Conservation (phyloP, 2,888 invertebrate genomes). For the Orgyia antiqua region DNA sequence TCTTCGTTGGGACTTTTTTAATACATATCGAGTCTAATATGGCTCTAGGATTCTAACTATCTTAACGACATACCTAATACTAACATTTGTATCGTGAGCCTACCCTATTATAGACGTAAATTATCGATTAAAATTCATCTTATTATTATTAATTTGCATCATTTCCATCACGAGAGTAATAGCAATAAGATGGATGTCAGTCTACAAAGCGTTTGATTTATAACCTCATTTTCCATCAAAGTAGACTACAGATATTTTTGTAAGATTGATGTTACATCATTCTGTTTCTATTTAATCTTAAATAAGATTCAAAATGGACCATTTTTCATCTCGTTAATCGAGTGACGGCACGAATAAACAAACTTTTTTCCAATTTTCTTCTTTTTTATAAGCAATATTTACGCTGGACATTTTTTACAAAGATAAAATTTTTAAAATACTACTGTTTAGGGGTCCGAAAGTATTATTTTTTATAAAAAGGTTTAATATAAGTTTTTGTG, state of each 20-base stretch:
- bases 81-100: too few relatives aligned
- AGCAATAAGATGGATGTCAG: slow-evolving; percentile 1
- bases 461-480: slow-evolving; percentile 31
- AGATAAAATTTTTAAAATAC: slow-evolving; percentile 8
- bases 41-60: too few relatives aligned
- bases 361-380: background rate
- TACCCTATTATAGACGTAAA: too few relatives aligned
- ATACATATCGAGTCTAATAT: too few relatives aligned
- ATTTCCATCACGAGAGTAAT: background rate
- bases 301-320: background rate
- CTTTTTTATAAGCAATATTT: slow-evolving; percentile 10
- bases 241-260: background rate
- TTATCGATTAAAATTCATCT: too few relatives aligned
- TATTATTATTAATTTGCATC: too few relatives aligned
- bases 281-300: background rate
- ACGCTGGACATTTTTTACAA: slow-evolving; percentile 15
- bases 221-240: background rate
- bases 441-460: slow-evolving; percentile 24
- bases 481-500: slow-evolving; percentile 50
- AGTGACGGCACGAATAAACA: background rate
- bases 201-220: background rate
- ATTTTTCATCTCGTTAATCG: background rate
- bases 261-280: background rate
- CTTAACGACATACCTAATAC: too few relatives aligned
- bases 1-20: too few relatives aligned